phyloP scores from a whole-genome alignment of 2,888 invertebrate species.

The Pasiphila rectangulata region DNA sequence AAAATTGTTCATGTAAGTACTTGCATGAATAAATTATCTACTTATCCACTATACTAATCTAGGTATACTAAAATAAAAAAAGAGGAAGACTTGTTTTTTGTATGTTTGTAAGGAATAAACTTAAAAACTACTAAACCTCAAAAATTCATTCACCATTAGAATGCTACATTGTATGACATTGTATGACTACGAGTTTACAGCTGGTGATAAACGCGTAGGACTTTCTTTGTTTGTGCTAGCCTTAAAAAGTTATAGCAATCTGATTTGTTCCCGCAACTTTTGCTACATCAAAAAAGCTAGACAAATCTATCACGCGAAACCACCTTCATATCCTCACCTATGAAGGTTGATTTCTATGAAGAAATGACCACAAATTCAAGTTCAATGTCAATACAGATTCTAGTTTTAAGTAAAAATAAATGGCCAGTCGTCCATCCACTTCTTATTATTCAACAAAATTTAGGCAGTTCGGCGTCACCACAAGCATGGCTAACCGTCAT shows the following conservation, averaged over 20 bases:
- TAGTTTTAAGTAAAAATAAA: constrained; percentile 28
- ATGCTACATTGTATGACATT: no score
- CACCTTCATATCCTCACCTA: no score
- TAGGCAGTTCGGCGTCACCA: constrained; percentile 19
- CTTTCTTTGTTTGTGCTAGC: no score
- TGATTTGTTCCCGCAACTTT: no score
- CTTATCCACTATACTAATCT: background rate
- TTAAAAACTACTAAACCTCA: no score
- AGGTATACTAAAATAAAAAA: no score
- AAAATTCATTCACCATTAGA: no score
- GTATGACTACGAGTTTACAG: no score
- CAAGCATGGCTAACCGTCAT: constrained; percentile 13
- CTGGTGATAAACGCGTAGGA: no score
- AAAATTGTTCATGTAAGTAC: background rate
- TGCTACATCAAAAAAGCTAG: background rate
- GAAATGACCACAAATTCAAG: constrained; percentile 19
- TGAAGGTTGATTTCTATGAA: constrained; percentile 1
- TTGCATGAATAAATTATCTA: background rate
- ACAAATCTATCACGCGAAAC: background rate
- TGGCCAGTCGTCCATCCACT: constrained; percentile 21
- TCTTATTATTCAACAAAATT: constrained; percentile 21
- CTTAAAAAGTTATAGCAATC: no score
- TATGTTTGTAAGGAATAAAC: background rate
- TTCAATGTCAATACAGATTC: constrained; percentile 27
- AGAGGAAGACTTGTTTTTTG: no score